A percentile compares a stretch with the other conserved stretches of the same genome.
These are phyloP conservation scores for Polyodon spathula DNA, from an alignment of 2,113 vertebrate species.

Conservation along the genomic window DNA sequence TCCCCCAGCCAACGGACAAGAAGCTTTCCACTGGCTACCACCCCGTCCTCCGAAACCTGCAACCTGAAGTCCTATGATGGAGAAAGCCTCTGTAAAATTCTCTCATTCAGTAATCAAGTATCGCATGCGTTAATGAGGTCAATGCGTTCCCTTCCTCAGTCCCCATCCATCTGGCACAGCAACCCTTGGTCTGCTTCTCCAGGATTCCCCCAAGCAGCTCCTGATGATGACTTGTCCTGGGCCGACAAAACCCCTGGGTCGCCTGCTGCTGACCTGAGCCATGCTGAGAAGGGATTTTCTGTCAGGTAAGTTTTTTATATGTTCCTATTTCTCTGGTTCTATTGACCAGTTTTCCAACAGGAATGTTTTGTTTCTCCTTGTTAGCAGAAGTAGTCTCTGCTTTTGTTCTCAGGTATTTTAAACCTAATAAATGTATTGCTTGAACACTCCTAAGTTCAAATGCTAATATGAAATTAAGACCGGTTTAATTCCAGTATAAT, in stretches of 20 bases:
- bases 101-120: conserved; percentile 78
- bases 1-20: conserved; percentile 47
- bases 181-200: conserved; percentile 27
- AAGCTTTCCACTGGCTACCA: conserved; percentile 59
- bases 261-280: conserved; percentile 18
- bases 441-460: no score
- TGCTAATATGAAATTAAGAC: no score
- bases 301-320: conserved; percentile 83
- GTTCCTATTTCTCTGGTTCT: no score
- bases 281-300: conserved; percentile 68
- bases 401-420: no score
- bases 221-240: conserved; percentile 24
- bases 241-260: conserved; percentile 14
- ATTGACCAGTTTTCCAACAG: no score
- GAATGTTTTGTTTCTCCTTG: background rate
- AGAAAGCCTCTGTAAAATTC: conserved; percentile 61
- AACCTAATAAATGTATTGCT: no score
- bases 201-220: conserved; percentile 15
- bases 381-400: no score
- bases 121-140: conserved; percentile 82
- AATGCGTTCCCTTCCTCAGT: conserved; percentile 58
- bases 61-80: conserved; percentile 21
- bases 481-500: no score
- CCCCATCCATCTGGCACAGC: conserved; percentile 34
- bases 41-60: conserved; percentile 42